phyloP scores from a whole-genome alignment of 1,140 invertebrate genomes.

The Fopius arisanus region DNA sequence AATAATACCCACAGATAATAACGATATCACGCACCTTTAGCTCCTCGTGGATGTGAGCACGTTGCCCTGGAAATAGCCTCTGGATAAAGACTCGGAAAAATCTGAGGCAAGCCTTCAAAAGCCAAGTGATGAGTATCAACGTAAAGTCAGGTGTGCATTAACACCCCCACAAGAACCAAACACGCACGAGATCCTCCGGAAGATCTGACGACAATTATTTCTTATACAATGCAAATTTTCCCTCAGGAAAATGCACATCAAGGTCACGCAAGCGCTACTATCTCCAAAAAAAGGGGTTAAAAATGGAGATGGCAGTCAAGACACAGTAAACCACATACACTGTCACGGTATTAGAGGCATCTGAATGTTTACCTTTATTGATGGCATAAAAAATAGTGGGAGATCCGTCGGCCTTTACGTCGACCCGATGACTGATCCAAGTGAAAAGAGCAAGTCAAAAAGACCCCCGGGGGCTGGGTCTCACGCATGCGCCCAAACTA shows the following conservation, averaged over 20 bases:
- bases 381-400: not conserved
- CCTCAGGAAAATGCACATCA: not conserved
- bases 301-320: not conserved
- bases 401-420: slow-evolving; percentile 43
- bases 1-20: not conserved
- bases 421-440: slow-evolving; percentile 50
- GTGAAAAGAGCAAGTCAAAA: slow-evolving; percentile 33
- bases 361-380: not conserved
- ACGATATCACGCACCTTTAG: slow-evolving; percentile 21
- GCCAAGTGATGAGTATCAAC: not conserved
- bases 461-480: slow-evolving; percentile 51
- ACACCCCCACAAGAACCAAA: not conserved
- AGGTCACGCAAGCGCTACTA: slow-evolving; percentile 24
- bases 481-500: not conserved
- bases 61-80: not conserved
- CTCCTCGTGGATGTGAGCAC: not conserved
- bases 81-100: not conserved
- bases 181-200: not conserved
- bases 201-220: not conserved
- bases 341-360: not conserved
- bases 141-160: not conserved
- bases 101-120: not conserved
- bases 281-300: not conserved
- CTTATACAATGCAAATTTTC: not conserved
- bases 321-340: slow-evolving; percentile 1